Evolutionary conservation across 2,797 vertebrate species (phyloP).

Genomic region (Corythornis leucogaster): DNA sequence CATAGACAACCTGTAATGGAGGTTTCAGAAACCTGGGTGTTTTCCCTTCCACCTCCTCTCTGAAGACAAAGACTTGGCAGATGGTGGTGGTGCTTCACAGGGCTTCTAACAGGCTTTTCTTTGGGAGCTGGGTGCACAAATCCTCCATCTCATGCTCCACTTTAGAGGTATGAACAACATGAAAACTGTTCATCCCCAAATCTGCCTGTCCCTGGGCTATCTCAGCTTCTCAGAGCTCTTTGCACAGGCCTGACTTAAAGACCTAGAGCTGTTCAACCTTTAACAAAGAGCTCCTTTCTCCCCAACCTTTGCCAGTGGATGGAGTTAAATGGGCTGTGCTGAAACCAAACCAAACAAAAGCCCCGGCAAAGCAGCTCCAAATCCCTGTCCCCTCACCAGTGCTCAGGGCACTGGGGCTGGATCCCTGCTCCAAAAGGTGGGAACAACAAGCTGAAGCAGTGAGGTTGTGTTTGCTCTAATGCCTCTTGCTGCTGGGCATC

Average conservation of each 20-base stretch:
- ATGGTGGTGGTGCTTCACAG: neutral
- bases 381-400: neutral
- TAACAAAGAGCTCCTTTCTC: constrained; percentile 66
- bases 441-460: neutral
- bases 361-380: constrained; percentile 23
- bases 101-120: constrained; percentile 6
- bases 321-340: constrained; percentile 49
- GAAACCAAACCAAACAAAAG: constrained; percentile 63
- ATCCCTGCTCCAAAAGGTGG: neutral
- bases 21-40: constrained; percentile 42
- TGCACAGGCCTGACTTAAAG: neutral
- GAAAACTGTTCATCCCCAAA: constrained; percentile 20
- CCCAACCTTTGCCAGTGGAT: neutral
- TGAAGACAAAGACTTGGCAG: constrained; percentile 58
- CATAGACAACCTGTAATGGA: constrained; percentile 60
- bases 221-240: constrained; percentile 45
- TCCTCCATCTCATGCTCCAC: neutral
- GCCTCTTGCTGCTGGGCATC: neutral
- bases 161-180: neutral
- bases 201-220: neutral
- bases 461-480: neutral
- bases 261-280: constrained; percentile 32
- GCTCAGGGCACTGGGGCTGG: neutral
- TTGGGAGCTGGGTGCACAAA: neutral
- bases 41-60: constrained; percentile 45